Evolutionary conservation across 1,140 invertebrate genomes (phyloP), one percentile per base, ranked within the genome.

Genomic region (Andrena cerasifolii): DNA sequence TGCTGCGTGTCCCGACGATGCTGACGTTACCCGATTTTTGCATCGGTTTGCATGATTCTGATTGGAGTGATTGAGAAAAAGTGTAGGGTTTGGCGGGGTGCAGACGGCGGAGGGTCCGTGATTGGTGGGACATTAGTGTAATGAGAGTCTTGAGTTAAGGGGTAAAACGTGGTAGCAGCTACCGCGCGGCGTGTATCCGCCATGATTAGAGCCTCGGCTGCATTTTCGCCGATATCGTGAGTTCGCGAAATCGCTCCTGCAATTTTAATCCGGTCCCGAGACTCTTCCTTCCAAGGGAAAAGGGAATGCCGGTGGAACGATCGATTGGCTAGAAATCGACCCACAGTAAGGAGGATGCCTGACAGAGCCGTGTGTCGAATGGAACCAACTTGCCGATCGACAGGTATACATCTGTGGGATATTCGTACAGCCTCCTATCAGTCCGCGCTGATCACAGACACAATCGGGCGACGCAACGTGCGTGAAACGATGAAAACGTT

Each of bases 121-220:
- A 91, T 91, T 90, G 88, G 87, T 24, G 86, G 89, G 85, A 88
- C 88, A 90, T 90, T 91, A 91, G 87, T 33, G 86, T 91, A 90
- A 91, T 91, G 89, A 90, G 86, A 88, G 86, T 87, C 82, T 84
- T 86, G 79, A 77, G 84, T 84, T 86, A 88, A 89, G 87, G 90
- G 87, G 86, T 90, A 91, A 86, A 87, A 90, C 86, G 82, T 86
- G 78, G 90, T 90, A 90, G 90, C 87, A 72, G 85, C 83, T 79
- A 79, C 84, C 79, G 85, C 84, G 74, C 84, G 74, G 83, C 83
- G 79, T 86, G 85, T 86, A 85, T 85, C 80, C 86, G 80, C 82
- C 80, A 88, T 90, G 90, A 91, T 91, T 91, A 91, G 89, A 90
- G 89, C 88, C 90, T 89, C 80, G 65, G 28, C 74, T 73, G 75